These are phyloP conservation scores for Petaurus breviceps DNA, from an alignment of 2,113 vertebrate genomes.

Conservation along the genomic window DNA sequence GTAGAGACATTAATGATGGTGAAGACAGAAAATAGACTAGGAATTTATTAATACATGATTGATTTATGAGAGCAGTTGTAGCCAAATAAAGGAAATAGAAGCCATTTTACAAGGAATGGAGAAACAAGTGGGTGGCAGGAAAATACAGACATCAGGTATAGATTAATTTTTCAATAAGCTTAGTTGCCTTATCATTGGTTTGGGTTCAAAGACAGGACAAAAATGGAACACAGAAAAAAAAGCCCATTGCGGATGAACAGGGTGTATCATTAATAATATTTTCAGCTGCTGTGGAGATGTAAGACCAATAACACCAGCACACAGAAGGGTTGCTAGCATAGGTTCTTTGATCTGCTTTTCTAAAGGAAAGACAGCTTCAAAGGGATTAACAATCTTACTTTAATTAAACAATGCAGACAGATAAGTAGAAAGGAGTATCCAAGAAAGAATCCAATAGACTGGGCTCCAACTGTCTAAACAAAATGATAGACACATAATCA, in stretches of 20 bases:
- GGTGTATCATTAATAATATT: too few species aligned
- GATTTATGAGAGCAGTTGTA: not conserved
- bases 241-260: not conserved
- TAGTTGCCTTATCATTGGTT: not conserved
- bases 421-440: too few species aligned
- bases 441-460: too few species aligned
- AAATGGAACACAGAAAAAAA: not conserved
- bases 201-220: not conserved
- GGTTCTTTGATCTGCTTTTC: too few species aligned
- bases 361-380: too few species aligned
- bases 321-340: too few species aligned
- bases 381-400: too few species aligned
- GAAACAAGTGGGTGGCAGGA: not conserved
- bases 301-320: too few species aligned
- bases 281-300: too few species aligned
- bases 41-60: not conserved
- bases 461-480: too few species aligned
- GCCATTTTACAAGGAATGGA: not conserved
- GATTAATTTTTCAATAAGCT: not conserved
- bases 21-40: not conserved
- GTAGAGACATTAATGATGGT: not conserved
- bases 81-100: not conserved
- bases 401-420: too few species aligned
- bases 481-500: too few species aligned
- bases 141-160: not conserved